Evolutionary conservation across 2,888 invertebrate genomes (phyloP).

Genomic region (Gari tellinella): DNA sequence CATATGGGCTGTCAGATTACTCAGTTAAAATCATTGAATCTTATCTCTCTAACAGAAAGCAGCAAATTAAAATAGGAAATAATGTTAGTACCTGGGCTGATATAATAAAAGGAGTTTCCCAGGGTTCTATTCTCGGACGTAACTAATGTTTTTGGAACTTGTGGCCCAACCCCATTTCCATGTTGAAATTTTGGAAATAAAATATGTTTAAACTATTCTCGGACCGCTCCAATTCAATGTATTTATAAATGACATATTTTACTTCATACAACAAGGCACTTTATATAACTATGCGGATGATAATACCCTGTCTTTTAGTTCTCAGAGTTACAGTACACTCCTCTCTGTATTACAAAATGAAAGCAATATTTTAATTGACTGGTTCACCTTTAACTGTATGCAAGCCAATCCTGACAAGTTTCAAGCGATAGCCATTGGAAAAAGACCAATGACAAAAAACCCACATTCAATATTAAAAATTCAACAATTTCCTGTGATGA

Average conservation of each 20-base stretch:
- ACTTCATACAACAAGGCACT: not conserved
- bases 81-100: slow-evolving; percentile 15
- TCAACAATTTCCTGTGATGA: slow-evolving; percentile 23
- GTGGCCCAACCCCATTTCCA: too few species aligned
- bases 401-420: slow-evolving; percentile 35
- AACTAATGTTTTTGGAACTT: too few species aligned
- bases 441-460: slow-evolving; percentile 20
- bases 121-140: slow-evolving; percentile 25
- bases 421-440: slow-evolving; percentile 33
- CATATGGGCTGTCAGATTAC: slow-evolving; percentile 3
- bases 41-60: slow-evolving; percentile 25
- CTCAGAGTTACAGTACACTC: not conserved
- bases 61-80: slow-evolving; percentile 25
- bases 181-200: too few species aligned
- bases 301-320: slow-evolving; percentile 23
- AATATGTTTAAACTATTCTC: too few species aligned
- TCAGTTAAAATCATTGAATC: slow-evolving; percentile 7
- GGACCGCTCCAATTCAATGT: slow-evolving; percentile 23
- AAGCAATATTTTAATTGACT: slow-evolving; percentile 26
- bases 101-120: slow-evolving; percentile 29
- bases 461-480: slow-evolving; percentile 21
- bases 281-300: slow-evolving; percentile 43
- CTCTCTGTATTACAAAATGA: slow-evolving; percentile 11
- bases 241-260: too few species aligned
- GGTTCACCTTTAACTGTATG: slow-evolving; percentile 30